Percentiles rank a stretch among this genome's conserved stretches.
These are phyloP conservation scores for Zoanthus gigantus DNA, from an alignment of 92 coral and sea anemone genomes.

Conservation along the genomic window DNA sequence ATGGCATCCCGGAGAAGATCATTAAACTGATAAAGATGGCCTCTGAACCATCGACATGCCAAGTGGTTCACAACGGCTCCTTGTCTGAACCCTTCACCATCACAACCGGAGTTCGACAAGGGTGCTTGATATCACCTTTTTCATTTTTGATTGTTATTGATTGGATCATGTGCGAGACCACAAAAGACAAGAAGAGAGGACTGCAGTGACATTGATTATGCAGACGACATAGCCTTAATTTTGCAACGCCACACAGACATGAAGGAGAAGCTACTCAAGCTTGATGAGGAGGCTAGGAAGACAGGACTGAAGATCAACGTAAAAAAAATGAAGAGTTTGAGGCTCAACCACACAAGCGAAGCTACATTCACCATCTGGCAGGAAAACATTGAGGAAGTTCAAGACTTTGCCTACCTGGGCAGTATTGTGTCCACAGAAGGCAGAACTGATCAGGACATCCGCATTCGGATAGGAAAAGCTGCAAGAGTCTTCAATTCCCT, in stretches of 20 bases:
- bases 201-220: constrained; percentile 19
- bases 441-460: too few relatives aligned
- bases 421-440: too few relatives aligned
- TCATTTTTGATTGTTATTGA: not conserved
- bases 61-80: constrained; percentile 15
- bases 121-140: constrained; percentile 20
- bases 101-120: constrained; percentile 19
- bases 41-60: constrained; percentile 11
- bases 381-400: constrained; percentile 11
- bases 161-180: constrained; percentile 8
- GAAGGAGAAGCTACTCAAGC: constrained; percentile 36
- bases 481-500: too few relatives aligned
- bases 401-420: too few relatives aligned
- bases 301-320: constrained; percentile 26
- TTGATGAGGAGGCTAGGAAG: constrained; percentile 26
- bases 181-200: constrained; percentile 20
- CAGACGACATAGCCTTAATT: constrained; percentile 19
- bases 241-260: constrained; percentile 27
- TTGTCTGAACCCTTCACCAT: constrained; percentile 21
- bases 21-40: constrained; percentile 2
- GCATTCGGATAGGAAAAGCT: too few relatives aligned
- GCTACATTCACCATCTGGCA: constrained; percentile 29
- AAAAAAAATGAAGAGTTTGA: not conserved
- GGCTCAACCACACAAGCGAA: constrained; percentile 26
- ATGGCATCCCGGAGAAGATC: constrained; percentile 18